A percentile compares a stretch with the other conserved stretches of the same genome.
These are phyloP conservation scores for Zenarchopterus dispar DNA, from an alignment of 2,797 vertebrate genomes.

Conservation along the genomic window DNA sequence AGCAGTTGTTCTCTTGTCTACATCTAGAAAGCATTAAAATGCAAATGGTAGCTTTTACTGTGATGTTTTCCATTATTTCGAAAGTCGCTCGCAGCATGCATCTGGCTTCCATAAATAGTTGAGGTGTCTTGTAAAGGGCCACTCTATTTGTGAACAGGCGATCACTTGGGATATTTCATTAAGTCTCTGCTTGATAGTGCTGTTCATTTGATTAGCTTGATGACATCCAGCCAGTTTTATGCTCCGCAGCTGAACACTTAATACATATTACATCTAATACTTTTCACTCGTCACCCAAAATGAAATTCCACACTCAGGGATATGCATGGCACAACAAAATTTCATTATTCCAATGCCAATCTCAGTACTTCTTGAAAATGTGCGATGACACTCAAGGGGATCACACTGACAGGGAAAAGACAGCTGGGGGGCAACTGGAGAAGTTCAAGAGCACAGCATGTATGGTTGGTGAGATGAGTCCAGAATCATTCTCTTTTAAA, in stretches of 20 bases:
- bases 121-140: constrained; percentile 23
- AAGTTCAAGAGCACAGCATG: constrained; percentile 13
- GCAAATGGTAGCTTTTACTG: constrained; percentile 58
- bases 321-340: constrained; percentile 31
- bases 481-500: constrained; percentile 4
- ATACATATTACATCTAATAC: constrained; percentile 37
- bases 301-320: constrained; percentile 45
- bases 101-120: constrained; percentile 37
- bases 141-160: constrained; percentile 27
- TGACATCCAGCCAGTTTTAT: constrained; percentile 56
- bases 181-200: constrained; percentile 50
- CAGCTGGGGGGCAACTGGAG: constrained; percentile 31
- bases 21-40: constrained; percentile 52
- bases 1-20: constrained; percentile 21
- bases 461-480: constrained; percentile 2
- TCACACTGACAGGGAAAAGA: constrained; percentile 23
- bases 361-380: constrained; percentile 56
- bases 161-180: constrained; percentile 56
- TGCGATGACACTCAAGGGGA: constrained; percentile 36
- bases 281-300: constrained; percentile 50
- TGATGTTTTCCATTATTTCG: constrained; percentile 37
- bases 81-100: constrained; percentile 4
- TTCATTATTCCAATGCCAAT: constrained; percentile 51
- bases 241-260: constrained; percentile 47
- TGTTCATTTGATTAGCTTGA: constrained; percentile 61